phyloP scores from a whole-genome alignment of 2,113 vertebrate genomes.

The Garra rufa region DNA sequence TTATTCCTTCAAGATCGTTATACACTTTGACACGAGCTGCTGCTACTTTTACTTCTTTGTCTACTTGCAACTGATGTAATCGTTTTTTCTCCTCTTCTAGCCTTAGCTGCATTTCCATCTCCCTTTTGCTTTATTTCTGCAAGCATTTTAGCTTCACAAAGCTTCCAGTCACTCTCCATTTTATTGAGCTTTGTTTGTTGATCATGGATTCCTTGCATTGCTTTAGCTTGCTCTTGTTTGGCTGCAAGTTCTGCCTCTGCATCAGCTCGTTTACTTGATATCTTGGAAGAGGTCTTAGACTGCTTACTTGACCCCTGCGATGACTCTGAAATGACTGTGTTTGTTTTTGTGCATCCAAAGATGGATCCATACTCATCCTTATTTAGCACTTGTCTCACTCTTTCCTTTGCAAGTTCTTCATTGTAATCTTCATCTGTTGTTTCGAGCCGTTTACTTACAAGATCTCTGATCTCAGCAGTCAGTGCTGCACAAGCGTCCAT shows the following conservation, averaged over 20 bases:
- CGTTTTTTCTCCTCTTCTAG: slow-evolving; percentile 41
- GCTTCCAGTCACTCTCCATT: slow-evolving; percentile 43
- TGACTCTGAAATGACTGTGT: neutral
- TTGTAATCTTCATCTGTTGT: slow-evolving; percentile 41
- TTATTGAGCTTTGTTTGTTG: slow-evolving; percentile 3
- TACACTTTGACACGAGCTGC: slow-evolving; percentile 53
- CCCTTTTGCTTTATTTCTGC: slow-evolving; percentile 19
- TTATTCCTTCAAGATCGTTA: neutral
- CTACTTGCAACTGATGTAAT: slow-evolving; percentile 51
- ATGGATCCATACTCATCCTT: slow-evolving; percentile 58
- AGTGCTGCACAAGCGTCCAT: slow-evolving; percentile 51
- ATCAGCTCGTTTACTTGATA: neutral
- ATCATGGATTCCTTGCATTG: slow-evolving; percentile 37
- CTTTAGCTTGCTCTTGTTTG: slow-evolving; percentile 43
- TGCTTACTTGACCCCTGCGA: neutral
- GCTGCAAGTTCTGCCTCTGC: slow-evolving; percentile 51
- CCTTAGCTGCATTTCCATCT: neutral
- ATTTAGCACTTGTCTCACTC: slow-evolving; percentile 49
- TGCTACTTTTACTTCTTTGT: slow-evolving; percentile 45
- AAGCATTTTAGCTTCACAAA: too few relatives aligned
- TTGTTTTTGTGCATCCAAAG: slow-evolving; percentile 45
- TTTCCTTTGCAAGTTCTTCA: slow-evolving; percentile 46
- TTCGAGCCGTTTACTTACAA: slow-evolving; percentile 33
- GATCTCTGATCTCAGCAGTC: slow-evolving; percentile 42
- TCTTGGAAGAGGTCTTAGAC: neutral